Base-by-base conservation (phyloP, 2,888 invertebrate genomes). In the Dryocosmus kuriphilus region DNA sequence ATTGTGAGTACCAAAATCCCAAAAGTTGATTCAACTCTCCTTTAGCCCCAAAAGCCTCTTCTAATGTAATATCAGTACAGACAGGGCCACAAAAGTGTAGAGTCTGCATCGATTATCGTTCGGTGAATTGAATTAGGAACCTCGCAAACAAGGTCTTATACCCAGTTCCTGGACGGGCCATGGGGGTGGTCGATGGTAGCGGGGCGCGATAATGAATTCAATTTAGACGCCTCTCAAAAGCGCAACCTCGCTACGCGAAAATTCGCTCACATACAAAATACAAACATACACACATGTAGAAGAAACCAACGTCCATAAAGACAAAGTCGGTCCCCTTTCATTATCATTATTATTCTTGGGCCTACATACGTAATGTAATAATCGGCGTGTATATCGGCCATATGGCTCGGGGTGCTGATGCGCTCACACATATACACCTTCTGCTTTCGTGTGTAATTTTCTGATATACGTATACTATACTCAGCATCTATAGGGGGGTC, bases 291-390 rank as follows among this genome's bases (percentile, higher is more conserved):
- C n/a, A 24, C 16, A 24, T 41, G 22, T 19, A 32, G 61, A 11
- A 60, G 32, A 16, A 79, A 73, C 77, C 78, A 74, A 9, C 41
- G 65, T 80, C 81, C 77, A 81, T 32, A 41, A 61, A 63, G 74
- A 73, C 30, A 55, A 65, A 38, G 76, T 46, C 51, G 62, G 79
- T 62, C 79, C 81, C 71, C 71, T 80, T 85, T 81, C 82, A 83
- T 82, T 84, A 84, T 85, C 83, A 84, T 86, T 86, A 89, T 89
- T 88, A 89, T 89, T 89, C 88, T 86, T 86, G 85, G 84, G 85
- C 87, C 86, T 90, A 90, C 90, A 90, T 89, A 87, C 88, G 87
- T 91, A 91, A 91, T 90, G 91, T 89, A 91, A 91, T 91, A 91
- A 91, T 91, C 90, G 89, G 85, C 88, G 87, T 90, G 89, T 90